Conservation (phyloP, 2,888 invertebrate species). For the Noctua comes region DNA sequence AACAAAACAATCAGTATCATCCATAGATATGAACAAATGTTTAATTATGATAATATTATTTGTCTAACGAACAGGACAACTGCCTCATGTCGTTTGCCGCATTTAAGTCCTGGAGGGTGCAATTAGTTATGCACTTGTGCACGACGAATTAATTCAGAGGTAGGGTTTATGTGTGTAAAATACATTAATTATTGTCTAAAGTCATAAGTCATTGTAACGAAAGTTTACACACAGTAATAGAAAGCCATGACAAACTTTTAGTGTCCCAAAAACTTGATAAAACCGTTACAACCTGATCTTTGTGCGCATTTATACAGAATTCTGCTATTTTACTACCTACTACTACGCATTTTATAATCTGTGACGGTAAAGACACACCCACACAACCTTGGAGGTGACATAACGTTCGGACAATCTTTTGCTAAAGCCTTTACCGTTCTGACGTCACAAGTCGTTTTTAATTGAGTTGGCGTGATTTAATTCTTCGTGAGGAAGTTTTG, state of each 20-base stretch:
- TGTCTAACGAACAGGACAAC: background rate
- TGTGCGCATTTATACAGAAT: background rate
- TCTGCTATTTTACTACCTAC: background rate
- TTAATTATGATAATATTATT: too few relatives aligned
- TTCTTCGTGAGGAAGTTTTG: background rate
- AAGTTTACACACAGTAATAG: background rate
- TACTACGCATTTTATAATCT: conserved; percentile 37
- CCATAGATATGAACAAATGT: too few relatives aligned
- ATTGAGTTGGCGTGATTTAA: conserved; percentile 7
- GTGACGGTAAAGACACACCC: conserved; percentile 64
- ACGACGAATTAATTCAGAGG: background rate
- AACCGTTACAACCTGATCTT: background rate
- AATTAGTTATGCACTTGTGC: background rate
- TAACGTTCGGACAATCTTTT: conserved; percentile 52
- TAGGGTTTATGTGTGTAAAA: background rate
- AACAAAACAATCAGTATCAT: too few relatives aligned
- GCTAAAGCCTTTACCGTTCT: conserved; percentile 30
- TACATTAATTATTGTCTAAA: background rate
- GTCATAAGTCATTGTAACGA: background rate
- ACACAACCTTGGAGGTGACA: conserved; percentile 64
- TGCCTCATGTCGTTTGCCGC: background rate
- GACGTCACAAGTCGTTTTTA: conserved; percentile 42
- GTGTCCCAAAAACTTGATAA: background rate
- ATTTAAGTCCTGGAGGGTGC: background rate
- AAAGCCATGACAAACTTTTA: background rate